Conservation (phyloP, 2,888 invertebrate genomes). For the Malthinus flaveolus region DNA sequence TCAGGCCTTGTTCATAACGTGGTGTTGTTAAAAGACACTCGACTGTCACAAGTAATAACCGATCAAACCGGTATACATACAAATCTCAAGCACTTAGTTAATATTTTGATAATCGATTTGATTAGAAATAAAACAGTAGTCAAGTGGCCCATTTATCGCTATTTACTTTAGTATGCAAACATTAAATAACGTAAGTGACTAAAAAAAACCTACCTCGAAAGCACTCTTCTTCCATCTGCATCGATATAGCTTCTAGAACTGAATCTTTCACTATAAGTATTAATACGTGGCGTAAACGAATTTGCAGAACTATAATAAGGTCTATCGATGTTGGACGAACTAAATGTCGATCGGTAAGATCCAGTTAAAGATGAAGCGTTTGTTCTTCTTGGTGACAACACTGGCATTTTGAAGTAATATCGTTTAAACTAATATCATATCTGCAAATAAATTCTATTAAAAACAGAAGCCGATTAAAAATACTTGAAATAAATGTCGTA, state of each 20-base stretch:
- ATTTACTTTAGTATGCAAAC: background rate
- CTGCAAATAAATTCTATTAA: constrained; percentile 10
- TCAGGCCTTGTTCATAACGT: no score
- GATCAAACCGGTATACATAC: no score
- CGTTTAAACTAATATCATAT: background rate
- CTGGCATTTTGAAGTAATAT: constrained; percentile 56
- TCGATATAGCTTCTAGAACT: constrained; percentile 60
- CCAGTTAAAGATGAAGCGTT: constrained; percentile 50
- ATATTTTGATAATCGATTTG: background rate
- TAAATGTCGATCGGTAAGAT: constrained; percentile 58
- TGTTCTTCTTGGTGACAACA: constrained; percentile 62
- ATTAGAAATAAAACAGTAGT: no score
- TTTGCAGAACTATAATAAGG: constrained; percentile 59
- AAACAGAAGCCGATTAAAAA: background rate
- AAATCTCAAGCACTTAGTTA: no score
- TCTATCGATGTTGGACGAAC: constrained; percentile 58
- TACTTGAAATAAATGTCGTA: constrained; percentile 15
- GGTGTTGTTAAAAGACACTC: no score
- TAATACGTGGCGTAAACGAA: constrained; percentile 51
- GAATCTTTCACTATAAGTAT: constrained; percentile 59
- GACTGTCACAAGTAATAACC: no score
- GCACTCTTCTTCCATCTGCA: constrained; percentile 59
- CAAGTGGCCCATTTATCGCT: no score
- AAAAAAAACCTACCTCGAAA: constrained; percentile 45
- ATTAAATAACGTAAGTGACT: no score